Conservation (phyloP, 2,888 invertebrate species). For the Lysandra bellargus region DNA sequence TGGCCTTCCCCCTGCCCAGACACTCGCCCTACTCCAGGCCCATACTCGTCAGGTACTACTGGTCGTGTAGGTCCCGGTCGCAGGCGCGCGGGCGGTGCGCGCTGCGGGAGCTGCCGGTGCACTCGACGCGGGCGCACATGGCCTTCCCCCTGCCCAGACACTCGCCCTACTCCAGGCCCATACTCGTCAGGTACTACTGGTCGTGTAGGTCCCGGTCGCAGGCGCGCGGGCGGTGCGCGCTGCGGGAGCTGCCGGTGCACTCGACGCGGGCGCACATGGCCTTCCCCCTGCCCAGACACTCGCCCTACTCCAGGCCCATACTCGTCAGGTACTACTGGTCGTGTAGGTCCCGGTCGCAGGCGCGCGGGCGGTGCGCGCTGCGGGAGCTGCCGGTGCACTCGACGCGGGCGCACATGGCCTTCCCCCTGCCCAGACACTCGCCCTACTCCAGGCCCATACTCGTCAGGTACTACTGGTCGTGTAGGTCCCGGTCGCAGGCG, state of each 20-base stretch:
- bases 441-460: slow-evolving; percentile 81
- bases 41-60: slow-evolving; percentile 61
- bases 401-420: slow-evolving; percentile 79
- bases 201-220: slow-evolving; percentile 61
- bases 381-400: slow-evolving; percentile 79
- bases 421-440: slow-evolving; percentile 79
- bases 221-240: slow-evolving; percentile 72
- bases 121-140: slow-evolving; percentile 77
- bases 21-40: slow-evolving; percentile 80
- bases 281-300: slow-evolving; percentile 78
- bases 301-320: slow-evolving; percentile 81
- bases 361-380: slow-evolving; percentile 75
- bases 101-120: slow-evolving; percentile 79
- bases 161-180: slow-evolving; percentile 81
- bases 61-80: slow-evolving; percentile 56
- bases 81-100: slow-evolving; percentile 75
- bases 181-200: slow-evolving; percentile 73
- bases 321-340: slow-evolving; percentile 69
- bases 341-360: slow-evolving; percentile 64
- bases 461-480: too few relatives aligned
- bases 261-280: slow-evolving; percentile 80
- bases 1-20: slow-evolving; percentile 80
- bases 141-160: slow-evolving; percentile 79
- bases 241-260: slow-evolving; percentile 79
- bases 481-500: too few relatives aligned